Percentiles rank a stretch among this genome's conserved stretches.
These are phyloP conservation scores for Chaetophractus vellerosus DNA, from an alignment of 2,797 vertebrate genomes.

Conservation along the genomic window DNA sequence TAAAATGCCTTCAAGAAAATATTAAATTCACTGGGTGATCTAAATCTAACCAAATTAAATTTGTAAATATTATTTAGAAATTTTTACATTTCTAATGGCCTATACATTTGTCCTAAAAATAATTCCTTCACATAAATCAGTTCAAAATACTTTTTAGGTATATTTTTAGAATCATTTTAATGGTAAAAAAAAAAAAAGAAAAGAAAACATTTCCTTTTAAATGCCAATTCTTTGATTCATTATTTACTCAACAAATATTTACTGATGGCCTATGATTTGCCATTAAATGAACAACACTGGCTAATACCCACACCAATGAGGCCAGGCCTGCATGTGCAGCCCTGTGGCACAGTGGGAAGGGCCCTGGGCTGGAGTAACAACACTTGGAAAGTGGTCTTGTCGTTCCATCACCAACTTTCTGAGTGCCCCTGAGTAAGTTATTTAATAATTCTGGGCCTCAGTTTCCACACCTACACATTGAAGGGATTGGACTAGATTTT, in stretches of 20 bases:
- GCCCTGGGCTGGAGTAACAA: no score
- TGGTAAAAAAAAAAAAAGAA: slow-evolving; percentile 21
- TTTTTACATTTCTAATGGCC: background rate
- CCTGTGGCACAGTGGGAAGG: accelerated
- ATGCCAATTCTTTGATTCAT: background rate
- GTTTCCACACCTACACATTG: background rate
- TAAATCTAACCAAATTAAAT: background rate
- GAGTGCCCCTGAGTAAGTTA: background rate
- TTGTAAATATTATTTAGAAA: slow-evolving; percentile 32
- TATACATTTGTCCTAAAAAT: background rate
- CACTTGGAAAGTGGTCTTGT: background rate
- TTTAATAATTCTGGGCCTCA: background rate
- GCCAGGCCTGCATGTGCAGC: accelerated
- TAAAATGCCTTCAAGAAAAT: background rate
- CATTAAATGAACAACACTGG: accelerated
- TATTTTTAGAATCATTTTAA: background rate
- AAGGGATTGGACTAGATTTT: background rate
- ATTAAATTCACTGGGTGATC: background rate
- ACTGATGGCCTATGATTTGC: background rate
- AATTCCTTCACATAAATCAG: background rate
- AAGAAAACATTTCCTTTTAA: background rate
- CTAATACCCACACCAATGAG: accelerated
- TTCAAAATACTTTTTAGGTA: background rate
- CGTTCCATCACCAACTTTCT: background rate
- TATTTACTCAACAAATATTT: background rate